These are phyloP conservation scores for Tinamus guttatus DNA, from an alignment of 2,113 vertebrate species.

Conservation along the genomic window DNA sequence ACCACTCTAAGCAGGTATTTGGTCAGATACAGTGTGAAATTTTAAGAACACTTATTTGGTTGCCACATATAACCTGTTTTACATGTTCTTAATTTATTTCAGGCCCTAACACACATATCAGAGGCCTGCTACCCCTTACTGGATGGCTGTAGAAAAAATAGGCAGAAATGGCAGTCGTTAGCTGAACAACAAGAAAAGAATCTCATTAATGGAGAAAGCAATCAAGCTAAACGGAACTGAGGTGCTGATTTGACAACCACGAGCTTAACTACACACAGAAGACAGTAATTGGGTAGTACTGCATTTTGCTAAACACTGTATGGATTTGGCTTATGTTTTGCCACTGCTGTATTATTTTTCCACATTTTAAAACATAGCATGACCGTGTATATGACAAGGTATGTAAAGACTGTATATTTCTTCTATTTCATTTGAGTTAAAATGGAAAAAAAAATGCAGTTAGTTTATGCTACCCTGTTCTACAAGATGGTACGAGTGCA, in stretches of 20 bases:
- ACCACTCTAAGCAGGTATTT: not conserved
- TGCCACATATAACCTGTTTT: not conserved
- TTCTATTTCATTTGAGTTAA: slow-evolving; percentile 17
- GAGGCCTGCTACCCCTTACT: slow-evolving; percentile 90
- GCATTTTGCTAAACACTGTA: slow-evolving; percentile 70
- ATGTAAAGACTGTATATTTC: slow-evolving; percentile 16
- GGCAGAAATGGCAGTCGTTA: slow-evolving; percentile 91
- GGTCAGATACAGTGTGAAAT: not conserved
- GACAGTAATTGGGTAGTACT: slow-evolving; percentile 36
- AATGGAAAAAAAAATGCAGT: not conserved
- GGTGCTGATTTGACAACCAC: not conserved
- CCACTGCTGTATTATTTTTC: slow-evolving; percentile 83
- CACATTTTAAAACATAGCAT: slow-evolving; percentile 51
- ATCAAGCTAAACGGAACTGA: slow-evolving; percentile 77
- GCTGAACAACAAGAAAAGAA: slow-evolving; percentile 90
- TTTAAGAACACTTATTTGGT: not conserved
- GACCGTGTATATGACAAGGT: slow-evolving; percentile 5
- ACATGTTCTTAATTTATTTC: slow-evolving; percentile 33
- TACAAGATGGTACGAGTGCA: not conserved
- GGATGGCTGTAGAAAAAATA: slow-evolving; percentile 93
- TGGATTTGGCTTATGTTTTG: slow-evolving; percentile 71
- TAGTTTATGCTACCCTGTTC: not conserved
- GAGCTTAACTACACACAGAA: not conserved
- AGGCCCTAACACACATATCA: slow-evolving; percentile 89
- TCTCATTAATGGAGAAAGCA: slow-evolving; percentile 82